A percentile compares a stretch with the other conserved stretches of the same genome.
Evolutionary conservation across 2,113 vertebrate genomes (phyloP).

Genomic region (Phoxinus phoxinus): DNA sequence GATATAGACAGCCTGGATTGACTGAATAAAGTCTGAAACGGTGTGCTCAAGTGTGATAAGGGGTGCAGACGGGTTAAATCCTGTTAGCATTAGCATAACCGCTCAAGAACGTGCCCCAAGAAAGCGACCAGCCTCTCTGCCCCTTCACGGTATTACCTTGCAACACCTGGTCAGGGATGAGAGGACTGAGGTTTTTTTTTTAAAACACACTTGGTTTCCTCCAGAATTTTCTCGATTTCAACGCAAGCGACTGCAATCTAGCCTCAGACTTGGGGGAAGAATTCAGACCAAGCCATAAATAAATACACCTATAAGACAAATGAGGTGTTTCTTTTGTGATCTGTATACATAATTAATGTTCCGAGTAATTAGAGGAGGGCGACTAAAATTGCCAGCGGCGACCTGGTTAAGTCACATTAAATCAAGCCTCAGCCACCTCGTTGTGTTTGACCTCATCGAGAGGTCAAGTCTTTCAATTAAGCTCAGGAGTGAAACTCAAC

Average conservation of each 20-base stretch:
- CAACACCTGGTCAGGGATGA: slow-evolving; percentile 33
- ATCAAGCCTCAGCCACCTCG: slow-evolving; percentile 28
- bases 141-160: neutral
- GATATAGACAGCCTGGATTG: slow-evolving; percentile 54
- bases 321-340: slow-evolving; percentile 32
- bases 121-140: slow-evolving; percentile 39
- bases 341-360: slow-evolving; percentile 46
- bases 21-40: slow-evolving; percentile 62
- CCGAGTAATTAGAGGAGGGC: neutral
- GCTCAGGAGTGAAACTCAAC: slow-evolving; percentile 54
- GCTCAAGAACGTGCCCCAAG: slow-evolving; percentile 63
- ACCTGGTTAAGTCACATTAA: slow-evolving; percentile 40
- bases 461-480: slow-evolving; percentile 49
- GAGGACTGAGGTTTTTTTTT: neutral
- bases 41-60: slow-evolving; percentile 69
- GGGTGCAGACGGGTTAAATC: slow-evolving; percentile 65
- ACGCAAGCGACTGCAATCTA: neutral
- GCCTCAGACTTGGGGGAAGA: neutral
- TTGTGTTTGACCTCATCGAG: slow-evolving; percentile 28
- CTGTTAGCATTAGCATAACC: slow-evolving; percentile 72
- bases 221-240: neutral
- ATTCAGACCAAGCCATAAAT: slow-evolving; percentile 32
- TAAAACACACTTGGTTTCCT: neutral
- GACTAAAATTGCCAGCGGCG: slow-evolving; percentile 19
- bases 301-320: slow-evolving; percentile 37